These are phyloP conservation scores for Pammene fasciana DNA, from an alignment of 2,888 invertebrate genomes.

Conservation along the genomic window DNA sequence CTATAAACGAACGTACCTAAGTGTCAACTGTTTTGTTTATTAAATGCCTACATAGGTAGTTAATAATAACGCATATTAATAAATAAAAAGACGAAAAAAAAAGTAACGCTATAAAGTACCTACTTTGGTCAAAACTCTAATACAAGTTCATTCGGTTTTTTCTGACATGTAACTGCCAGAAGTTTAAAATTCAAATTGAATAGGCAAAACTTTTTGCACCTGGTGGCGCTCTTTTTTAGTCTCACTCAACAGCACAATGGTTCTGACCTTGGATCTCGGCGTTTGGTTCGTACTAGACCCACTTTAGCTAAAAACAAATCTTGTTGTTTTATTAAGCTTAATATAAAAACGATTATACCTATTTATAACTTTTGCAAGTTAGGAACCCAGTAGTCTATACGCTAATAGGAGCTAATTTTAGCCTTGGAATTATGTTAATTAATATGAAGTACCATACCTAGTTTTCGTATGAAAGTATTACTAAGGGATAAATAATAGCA, in stretches of 20 bases:
- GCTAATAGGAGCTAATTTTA: background rate
- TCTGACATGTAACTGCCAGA: background rate
- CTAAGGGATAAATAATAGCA: slow-evolving; percentile 4
- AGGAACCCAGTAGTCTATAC: no score
- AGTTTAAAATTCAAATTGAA: slow-evolving; percentile 8
- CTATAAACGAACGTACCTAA: no score
- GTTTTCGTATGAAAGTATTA: background rate
- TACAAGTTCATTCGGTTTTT: background rate
- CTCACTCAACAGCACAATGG: slow-evolving; percentile 26
- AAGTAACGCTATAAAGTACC: background rate
- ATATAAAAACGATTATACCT: background rate
- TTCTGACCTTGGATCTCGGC: slow-evolving; percentile 31
- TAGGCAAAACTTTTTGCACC: slow-evolving; percentile 30
- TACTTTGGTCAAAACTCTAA: background rate
- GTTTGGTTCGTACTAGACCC: slow-evolving; percentile 1
- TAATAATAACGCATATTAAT: background rate
- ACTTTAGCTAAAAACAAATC: slow-evolving; percentile 8
- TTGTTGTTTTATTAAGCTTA: slow-evolving; percentile 1
- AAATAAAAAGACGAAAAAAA: background rate
- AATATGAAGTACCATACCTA: background rate
- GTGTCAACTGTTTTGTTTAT: no score
- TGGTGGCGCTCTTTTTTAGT: slow-evolving; percentile 38
- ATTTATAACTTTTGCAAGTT: background rate
- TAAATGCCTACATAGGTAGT: no score
- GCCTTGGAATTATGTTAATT: background rate